phyloP scores from a whole-genome alignment of 2,797 vertebrate genomes.

The Thaleichthys pacificus region DNA sequence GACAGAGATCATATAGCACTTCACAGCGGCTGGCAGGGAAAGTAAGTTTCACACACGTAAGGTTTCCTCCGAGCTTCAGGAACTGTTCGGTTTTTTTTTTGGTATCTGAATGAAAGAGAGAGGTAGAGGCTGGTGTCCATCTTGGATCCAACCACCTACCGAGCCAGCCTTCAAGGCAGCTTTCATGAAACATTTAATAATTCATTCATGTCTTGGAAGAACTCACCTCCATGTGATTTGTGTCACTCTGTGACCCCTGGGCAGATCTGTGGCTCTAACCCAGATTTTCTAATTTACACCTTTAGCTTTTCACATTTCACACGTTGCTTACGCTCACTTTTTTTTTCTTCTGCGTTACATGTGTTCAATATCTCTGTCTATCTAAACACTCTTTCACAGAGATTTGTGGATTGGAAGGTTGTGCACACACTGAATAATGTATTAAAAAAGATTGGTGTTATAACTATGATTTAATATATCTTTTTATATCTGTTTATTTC shows the following conservation, averaged over 20 bases:
- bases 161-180: too few relatives aligned
- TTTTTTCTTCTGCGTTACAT: too few relatives aligned
- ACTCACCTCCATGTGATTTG: not conserved
- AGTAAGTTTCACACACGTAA: not conserved
- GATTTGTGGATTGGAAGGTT: conserved; percentile 28
- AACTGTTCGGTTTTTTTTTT: not conserved
- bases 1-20: not conserved
- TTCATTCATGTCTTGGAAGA: not conserved
- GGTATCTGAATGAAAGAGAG: not conserved
- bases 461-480: conserved; percentile 26
- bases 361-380: too few relatives aligned
- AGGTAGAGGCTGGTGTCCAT: not conserved
- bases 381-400: not conserved
- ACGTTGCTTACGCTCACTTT: too few relatives aligned
- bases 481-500: not conserved
- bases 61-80: not conserved
- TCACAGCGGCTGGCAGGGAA: not conserved
- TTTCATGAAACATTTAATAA: too few relatives aligned
- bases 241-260: not conserved
- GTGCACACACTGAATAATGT: conserved; percentile 67
- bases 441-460: conserved; percentile 49
- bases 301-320: too few relatives aligned
- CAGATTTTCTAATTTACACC: not conserved
- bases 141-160: too few relatives aligned
- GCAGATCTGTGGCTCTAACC: not conserved